Evolutionary conservation across 2,113 vertebrate species (phyloP), one percentile per base, ranked within the genome.

Genomic region (Silurus asotus): DNA sequence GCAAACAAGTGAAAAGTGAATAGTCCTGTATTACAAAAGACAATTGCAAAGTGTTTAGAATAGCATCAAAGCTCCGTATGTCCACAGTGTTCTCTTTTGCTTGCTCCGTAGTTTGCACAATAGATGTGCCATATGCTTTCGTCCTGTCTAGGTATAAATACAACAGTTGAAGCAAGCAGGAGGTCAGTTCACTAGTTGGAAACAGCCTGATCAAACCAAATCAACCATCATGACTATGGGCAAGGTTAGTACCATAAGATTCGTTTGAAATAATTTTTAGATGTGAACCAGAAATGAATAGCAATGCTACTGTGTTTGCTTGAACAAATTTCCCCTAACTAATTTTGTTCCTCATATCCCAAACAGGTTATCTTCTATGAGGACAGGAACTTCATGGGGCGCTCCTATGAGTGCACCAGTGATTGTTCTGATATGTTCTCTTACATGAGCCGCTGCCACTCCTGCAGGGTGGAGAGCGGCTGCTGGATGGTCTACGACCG

Each of bases 401-500:
- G 67, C 82, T 83, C 82, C 19, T 83, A 58, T 20, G 67, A 83
- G 82, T 83, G 82, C 67, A 74, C 5, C 55, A 19, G 82, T 48
- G 82, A 83, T 25, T 83, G 28, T 84, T n/a, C 82, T 7, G 82
- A 84, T n/a, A 61, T 86, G 76, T 1, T n/a, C 84, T 70, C 84
- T 11, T 85, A 85, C 84, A 70, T 85, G 75, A 85, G 84, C 62
- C 0, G 7, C 90, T 93, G 91, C 84, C 88, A 85, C 87, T 93
- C 87, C 20, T 86, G 87, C 55, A 82, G 88, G 8, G 82, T 91
- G 51, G 88, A 90, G 89, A 81, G 81, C 15, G 84, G 88, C 84
- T 91, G 87, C 89, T 93, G 90, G 88, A 87, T 92, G 87, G 86
- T 87, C 28, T 90, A 84, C 17, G 87, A 93, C 69, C 45, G 3